Evolutionary conservation across 2,797 vertebrate genomes (phyloP).

Genomic region (Anabacerthia variegaticeps): DNA sequence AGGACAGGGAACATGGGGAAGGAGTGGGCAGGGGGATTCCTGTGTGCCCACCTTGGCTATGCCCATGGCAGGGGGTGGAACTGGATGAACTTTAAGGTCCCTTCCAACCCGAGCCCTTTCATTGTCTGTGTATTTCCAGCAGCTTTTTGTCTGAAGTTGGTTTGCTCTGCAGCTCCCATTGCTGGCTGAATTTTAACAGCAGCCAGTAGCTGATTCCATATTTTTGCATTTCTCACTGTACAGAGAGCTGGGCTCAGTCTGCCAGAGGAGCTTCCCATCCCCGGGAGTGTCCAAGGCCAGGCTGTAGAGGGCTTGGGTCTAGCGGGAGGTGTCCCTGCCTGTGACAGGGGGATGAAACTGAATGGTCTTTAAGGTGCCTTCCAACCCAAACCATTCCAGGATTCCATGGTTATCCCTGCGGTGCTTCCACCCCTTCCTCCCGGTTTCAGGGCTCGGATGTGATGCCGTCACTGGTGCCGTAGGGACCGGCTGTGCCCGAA

Average conservation of each 20-base stretch:
- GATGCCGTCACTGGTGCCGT: fast-evolving
- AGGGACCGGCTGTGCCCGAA: not conserved
- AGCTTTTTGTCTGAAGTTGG: not conserved
- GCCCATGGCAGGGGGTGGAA: not conserved
- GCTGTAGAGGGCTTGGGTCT: not conserved
- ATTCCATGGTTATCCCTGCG: not conserved
- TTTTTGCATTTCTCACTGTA: not conserved
- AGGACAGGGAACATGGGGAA: not conserved
- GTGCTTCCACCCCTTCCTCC: not conserved
- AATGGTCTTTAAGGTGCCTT: not conserved
- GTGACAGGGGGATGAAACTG: not conserved
- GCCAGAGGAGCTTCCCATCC: not conserved
- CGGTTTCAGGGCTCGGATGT: fast-evolving
- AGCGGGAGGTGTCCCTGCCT: not conserved
- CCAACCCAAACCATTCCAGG: not conserved
- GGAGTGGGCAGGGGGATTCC: not conserved
- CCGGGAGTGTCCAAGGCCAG: not conserved
- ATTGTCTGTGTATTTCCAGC: not conserved
- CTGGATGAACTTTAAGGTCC: not conserved
- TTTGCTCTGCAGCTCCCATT: not conserved
- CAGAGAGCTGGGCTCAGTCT: not conserved
- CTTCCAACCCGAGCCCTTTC: not conserved
- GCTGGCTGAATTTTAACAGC: constrained; percentile 10
- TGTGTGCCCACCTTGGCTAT: not conserved
- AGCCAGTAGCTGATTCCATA: not conserved